phyloP scores from a whole-genome alignment of 1,140 invertebrate species.

The Habropoda laboriosa region DNA sequence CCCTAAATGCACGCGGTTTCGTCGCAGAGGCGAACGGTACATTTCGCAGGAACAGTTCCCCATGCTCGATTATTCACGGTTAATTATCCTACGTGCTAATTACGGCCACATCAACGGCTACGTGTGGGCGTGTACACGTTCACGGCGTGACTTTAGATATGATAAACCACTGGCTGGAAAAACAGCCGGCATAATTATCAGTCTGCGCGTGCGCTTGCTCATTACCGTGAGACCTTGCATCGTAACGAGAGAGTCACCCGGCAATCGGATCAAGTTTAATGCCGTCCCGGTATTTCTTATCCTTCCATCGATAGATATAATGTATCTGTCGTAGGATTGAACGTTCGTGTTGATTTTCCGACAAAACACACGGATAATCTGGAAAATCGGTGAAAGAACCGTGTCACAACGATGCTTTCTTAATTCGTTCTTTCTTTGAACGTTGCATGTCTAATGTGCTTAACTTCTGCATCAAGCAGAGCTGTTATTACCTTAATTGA shows the following conservation, averaged over 20 bases:
- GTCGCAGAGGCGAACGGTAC: too few species aligned
- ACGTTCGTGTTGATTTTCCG: too few species aligned
- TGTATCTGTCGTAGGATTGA: too few species aligned
- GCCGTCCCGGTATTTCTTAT: neutral
- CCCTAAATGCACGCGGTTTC: neutral
- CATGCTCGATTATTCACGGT: neutral
- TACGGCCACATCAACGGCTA: neutral
- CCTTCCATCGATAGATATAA: neutral
- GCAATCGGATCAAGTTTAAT: neutral
- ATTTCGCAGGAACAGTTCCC: too few species aligned
- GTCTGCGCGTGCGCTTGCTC: neutral
- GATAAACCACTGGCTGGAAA: slow-evolving; percentile 18
- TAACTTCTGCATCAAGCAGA: too few species aligned
- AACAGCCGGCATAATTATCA: slow-evolving; percentile 28
- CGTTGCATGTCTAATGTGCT: too few species aligned
- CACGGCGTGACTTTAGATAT: neutral
- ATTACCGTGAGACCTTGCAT: slow-evolving; percentile 26
- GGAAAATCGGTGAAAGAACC: too few species aligned
- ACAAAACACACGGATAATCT: too few species aligned
- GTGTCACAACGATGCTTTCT: too few species aligned
- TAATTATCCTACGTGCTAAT: slow-evolving; percentile 36
- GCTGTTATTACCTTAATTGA: too few species aligned
- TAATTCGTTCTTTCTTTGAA: too few species aligned
- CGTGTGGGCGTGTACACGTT: neutral
- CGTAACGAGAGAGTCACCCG: slow-evolving; percentile 7